Base-by-base conservation (phyloP, 2,888 invertebrate genomes). In the Megamerina dolium region DNA sequence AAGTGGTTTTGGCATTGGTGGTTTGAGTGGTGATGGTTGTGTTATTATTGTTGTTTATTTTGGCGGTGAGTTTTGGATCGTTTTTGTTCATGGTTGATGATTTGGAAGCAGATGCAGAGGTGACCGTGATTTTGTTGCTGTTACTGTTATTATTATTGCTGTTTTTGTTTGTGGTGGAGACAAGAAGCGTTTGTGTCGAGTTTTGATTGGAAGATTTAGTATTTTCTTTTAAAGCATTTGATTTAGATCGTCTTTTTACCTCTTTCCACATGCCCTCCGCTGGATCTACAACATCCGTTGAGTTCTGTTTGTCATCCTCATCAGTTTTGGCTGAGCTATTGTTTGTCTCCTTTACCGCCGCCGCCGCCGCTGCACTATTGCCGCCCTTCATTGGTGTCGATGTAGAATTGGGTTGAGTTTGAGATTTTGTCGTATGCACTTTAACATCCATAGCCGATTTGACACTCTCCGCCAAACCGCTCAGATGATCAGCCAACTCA, bases 221-320 rank as follows among this genome's bases (percentile, higher is more conserved):
- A n/a, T n/a, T n/a, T 62, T 72, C 72, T 64, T 72, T 72, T 56
- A 77, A 76, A n/a, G 76, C 75, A 16, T 65, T 63, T 59, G 67
- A 61, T 63, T 75, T 79, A 37, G 75, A 74, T 50, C 79, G 77
- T 32, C 80, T 74, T 58, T 79, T 79, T 58, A 80, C 80, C 77
- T 80, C 71, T 64, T 70, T 70, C 72, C 72, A 72, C 53, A 70
- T 59, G 55, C 67, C 68, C 35, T 66, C 64, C n/a, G n/a, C n/a
- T 46, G 58, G 58, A 47, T 64, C 59, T 47, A 58, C 60, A 49
- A 57, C 58, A 39, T 53, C 45, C 34, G 23, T 13, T 6, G 58
- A 18, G 5, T 21, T 33, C 14, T 17, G 39, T 18, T 32, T 53
- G 30, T 37, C 40, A 32, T 51, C 45, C 13, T 21, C 41, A 30